A percentile compares a stretch with the other conserved stretches of the same genome.
These are phyloP conservation scores for Lagopus leucura DNA, from an alignment of 2,113 vertebrate genomes.

Conservation along the genomic window DNA sequence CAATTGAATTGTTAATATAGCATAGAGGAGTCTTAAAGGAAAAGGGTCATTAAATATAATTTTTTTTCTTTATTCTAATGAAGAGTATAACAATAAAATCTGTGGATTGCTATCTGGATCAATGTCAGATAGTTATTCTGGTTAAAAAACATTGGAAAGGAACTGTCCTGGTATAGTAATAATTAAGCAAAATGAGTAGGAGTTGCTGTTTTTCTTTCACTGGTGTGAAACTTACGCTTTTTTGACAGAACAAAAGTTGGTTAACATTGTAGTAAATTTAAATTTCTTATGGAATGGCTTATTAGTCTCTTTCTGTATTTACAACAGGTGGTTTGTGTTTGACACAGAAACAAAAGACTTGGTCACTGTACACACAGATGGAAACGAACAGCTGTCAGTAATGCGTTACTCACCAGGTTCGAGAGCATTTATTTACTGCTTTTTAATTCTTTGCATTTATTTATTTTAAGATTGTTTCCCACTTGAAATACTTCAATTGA, in stretches of 20 bases:
- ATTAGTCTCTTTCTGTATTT: slow-evolving; percentile 49
- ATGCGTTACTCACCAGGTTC: slow-evolving; percentile 94
- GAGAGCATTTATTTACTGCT: background rate
- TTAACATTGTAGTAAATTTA: background rate
- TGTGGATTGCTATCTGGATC: background rate
- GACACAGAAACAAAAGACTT: slow-evolving; percentile 97
- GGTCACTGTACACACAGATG: slow-evolving; percentile 97
- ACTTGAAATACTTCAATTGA: background rate
- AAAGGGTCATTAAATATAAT: background rate
- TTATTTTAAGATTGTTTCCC: background rate
- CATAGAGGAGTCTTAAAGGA: background rate
- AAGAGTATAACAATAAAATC: background rate
- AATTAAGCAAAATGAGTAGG: background rate
- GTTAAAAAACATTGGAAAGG: background rate
- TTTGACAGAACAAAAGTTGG: slow-evolving; percentile 18
- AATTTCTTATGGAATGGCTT: slow-evolving; percentile 8
- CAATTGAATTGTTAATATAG: background rate
- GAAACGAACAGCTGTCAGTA: slow-evolving; percentile 96
- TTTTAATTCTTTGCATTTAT: background rate
- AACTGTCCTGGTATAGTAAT: background rate
- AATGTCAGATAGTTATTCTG: background rate
- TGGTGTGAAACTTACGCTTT: slow-evolving; percentile 10
- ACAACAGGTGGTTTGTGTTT: slow-evolving; percentile 95
- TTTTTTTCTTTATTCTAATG: background rate
- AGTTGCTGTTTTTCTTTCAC: slow-evolving; percentile 31